Evolutionary conservation across 2,888 invertebrate genomes (phyloP).

Genomic region (Archaeoteleia sp.): DNA sequence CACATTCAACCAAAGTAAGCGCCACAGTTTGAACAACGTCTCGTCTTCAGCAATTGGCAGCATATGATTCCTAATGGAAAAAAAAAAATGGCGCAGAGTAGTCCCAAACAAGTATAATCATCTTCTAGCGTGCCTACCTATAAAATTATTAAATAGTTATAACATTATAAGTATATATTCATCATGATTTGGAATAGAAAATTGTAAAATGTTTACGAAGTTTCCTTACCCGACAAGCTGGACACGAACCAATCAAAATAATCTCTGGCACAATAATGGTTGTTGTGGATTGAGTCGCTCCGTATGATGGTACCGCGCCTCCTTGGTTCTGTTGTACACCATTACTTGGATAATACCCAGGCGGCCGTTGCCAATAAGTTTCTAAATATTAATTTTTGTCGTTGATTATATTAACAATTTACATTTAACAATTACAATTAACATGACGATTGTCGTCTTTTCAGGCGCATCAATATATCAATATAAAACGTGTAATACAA

Average conservation of each 20-base stretch:
- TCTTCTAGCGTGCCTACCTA: constrained; percentile 89
- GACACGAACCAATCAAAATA: constrained; percentile 90
- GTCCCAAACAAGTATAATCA: constrained; percentile 89
- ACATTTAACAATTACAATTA: no score
- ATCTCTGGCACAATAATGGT: constrained; percentile 85
- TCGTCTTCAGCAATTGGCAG: constrained; percentile 88
- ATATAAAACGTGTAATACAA: no score
- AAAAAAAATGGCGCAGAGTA: constrained; percentile 89
- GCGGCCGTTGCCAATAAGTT: constrained; percentile 76
- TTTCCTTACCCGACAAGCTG: constrained; percentile 85
- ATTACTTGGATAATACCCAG: constrained; percentile 77
- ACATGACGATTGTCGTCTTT: no score
- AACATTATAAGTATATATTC: no score
- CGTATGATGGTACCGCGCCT: constrained; percentile 77
- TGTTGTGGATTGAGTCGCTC: constrained; percentile 77
- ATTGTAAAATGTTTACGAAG: no score
- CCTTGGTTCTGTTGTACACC: constrained; percentile 52
- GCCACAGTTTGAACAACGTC: constrained; percentile 91
- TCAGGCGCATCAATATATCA: no score
- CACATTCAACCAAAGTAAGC: constrained; percentile 82
- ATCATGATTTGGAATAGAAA: no score
- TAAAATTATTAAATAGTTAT: constrained; percentile 9
- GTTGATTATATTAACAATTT: no score
- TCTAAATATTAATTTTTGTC: constrained; percentile 41
- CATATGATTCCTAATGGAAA: constrained; percentile 92